Evolutionary conservation across 2,113 vertebrate genomes (phyloP).

Genomic region (Grantiella picta): DNA sequence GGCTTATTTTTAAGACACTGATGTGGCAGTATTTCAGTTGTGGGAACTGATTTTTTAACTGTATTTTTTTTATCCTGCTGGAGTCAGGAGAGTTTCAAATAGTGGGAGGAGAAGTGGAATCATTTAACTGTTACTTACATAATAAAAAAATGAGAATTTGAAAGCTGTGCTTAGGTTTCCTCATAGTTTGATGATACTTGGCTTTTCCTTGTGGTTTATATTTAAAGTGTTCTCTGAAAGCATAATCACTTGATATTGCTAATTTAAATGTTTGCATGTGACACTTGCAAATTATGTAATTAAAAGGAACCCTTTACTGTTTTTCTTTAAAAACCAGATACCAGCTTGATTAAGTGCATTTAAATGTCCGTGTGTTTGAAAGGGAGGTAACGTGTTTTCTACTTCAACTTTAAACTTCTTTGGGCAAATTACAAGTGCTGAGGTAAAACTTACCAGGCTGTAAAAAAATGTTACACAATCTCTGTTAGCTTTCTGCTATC

Average conservation of each 20-base stretch:
- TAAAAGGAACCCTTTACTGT: not conserved
- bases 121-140: not conserved
- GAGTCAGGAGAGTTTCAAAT: not conserved
- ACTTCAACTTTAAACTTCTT: not conserved
- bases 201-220: not conserved
- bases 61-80: not conserved
- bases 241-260: not conserved
- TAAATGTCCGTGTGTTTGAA: not conserved
- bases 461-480: not conserved
- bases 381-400: not conserved
- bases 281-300: not conserved
- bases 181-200: not conserved
- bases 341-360: not conserved
- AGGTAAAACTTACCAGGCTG: not conserved
- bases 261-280: not conserved
- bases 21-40: not conserved
- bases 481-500: not conserved
- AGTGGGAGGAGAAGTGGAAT: not conserved
- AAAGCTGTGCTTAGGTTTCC: not conserved
- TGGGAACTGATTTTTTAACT: not conserved
- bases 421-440: not conserved
- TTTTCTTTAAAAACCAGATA: not conserved
- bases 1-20: not conserved
- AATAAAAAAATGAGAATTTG: not conserved
- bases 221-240: not conserved